These are phyloP conservation scores for Plestiodon gilberti DNA, from an alignment of 2,113 vertebrate species.

Conservation along the genomic window DNA sequence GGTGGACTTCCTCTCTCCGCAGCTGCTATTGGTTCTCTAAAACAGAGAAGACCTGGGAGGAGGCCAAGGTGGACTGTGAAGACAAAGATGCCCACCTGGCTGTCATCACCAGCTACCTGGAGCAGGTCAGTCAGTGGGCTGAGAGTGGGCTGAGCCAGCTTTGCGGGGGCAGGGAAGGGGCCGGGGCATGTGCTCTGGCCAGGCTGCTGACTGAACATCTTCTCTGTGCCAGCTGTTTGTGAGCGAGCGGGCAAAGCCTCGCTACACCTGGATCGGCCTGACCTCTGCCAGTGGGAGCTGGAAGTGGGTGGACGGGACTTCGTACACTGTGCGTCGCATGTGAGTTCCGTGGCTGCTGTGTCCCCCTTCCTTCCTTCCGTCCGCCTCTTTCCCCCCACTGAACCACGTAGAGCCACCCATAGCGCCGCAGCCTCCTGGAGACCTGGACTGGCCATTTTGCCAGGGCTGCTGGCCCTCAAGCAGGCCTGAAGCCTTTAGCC, in stretches of 20 bases:
- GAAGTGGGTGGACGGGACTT: conserved; percentile 1
- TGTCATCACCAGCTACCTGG: not conserved
- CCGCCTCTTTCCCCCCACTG: too few species aligned
- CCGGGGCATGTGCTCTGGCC: not conserved
- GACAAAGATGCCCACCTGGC: not conserved
- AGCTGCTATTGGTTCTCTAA: conserved; percentile 8
- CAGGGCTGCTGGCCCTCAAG: too few species aligned
- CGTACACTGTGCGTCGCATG: not conserved
- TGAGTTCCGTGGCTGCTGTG: not conserved
- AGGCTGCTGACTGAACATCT: not conserved
- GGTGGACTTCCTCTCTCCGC: not conserved
- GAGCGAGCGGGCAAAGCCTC: not conserved
- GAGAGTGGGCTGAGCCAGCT: too few species aligned
- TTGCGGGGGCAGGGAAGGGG: too few species aligned
- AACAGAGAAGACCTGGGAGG: not conserved
- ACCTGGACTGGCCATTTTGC: too few species aligned
- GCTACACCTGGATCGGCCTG: not conserved
- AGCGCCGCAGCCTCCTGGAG: too few species aligned
- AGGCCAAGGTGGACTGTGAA: not conserved
- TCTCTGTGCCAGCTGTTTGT: not conserved
- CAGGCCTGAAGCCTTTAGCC: too few species aligned
- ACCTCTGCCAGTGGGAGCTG: fast-evolving
- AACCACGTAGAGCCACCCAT: too few species aligned
- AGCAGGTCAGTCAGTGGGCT: not conserved
- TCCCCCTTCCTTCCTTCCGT: too few species aligned